Conservation (phyloP, 2,797 vertebrate species). For the Otolemur crassicaudatus region DNA sequence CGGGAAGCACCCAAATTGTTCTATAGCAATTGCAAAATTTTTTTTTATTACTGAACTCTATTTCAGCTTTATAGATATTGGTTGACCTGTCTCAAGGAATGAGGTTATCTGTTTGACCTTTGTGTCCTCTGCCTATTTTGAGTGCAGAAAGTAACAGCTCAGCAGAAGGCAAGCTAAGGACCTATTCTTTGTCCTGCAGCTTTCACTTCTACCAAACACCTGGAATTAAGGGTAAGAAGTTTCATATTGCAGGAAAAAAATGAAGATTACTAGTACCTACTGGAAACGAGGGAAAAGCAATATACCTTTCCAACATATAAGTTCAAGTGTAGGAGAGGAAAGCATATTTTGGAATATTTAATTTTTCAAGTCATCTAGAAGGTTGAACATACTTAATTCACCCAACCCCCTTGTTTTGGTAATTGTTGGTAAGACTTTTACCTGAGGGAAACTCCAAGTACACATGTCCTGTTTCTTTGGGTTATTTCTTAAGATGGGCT, state of each 20-base stretch:
- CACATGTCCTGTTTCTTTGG: not conserved
- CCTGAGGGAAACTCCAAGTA: not conserved
- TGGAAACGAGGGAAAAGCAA: not conserved
- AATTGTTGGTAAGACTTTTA: conserved; percentile 38
- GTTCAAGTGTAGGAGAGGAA: not conserved
- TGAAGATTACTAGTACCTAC: not conserved
- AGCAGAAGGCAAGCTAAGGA: conserved; percentile 60
- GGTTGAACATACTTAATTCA: not conserved
- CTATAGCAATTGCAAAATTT: conserved; percentile 17
- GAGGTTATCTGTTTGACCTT: conserved; percentile 66
- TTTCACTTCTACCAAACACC: conserved; percentile 48
- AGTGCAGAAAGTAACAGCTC: conserved; percentile 68
- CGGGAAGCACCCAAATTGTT: conserved; percentile 56
- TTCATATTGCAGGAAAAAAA: not conserved
- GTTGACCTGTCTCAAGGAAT: conserved; percentile 63
- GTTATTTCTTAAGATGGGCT: not conserved
- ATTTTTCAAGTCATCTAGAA: not conserved
- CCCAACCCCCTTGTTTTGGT: not conserved
- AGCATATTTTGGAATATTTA: conserved; percentile 30
- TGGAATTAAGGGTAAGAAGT: conserved; percentile 44
- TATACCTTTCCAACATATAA: not conserved
- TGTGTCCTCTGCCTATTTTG: conserved; percentile 64
- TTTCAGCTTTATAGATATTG: conserved; percentile 74
- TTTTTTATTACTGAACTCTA: conserved; percentile 65
- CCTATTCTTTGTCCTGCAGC: not conserved